These are phyloP conservation scores for Tricholauxania praeusta DNA, from an alignment of 2,888 invertebrate genomes.

Conservation along the genomic window DNA sequence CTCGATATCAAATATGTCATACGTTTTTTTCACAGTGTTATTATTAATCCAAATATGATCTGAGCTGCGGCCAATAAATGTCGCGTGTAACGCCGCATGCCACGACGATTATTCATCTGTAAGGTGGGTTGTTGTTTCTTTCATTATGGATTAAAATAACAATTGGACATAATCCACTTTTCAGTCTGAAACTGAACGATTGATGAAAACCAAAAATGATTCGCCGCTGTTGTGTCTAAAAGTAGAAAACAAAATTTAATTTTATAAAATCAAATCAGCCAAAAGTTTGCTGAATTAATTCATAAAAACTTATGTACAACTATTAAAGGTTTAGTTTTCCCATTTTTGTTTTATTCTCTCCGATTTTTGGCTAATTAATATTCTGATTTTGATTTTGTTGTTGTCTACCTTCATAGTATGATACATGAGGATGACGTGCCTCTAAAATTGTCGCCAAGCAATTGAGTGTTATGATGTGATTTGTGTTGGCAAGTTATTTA, in stretches of 20 bases:
- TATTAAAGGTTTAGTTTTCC: conserved; percentile 43
- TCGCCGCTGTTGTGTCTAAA: background rate
- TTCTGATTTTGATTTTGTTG: conserved; percentile 1
- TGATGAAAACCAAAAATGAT: conserved; percentile 18
- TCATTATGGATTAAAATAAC: conserved; percentile 14
- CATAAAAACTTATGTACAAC: conserved; percentile 58
- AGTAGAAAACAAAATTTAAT: background rate
- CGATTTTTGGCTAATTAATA: background rate
- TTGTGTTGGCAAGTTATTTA: background rate
- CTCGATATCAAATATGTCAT: too few species aligned
- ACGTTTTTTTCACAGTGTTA: background rate
- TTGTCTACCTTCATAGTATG: background rate
- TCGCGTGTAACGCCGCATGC: conserved; percentile 35
- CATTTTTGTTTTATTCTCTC: background rate
- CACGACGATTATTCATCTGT: conserved; percentile 34
- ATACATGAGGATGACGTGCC: conserved; percentile 4
- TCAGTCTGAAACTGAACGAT: conserved; percentile 8
- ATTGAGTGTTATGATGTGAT: conserved; percentile 21
- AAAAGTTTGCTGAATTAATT: conserved; percentile 61
- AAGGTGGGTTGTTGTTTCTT: conserved; percentile 10
- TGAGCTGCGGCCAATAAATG: conserved; percentile 24
- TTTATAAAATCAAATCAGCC: conserved; percentile 24
- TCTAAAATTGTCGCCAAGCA: conserved; percentile 21
- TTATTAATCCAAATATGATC: conserved; percentile 22
- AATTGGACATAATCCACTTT: background rate